Evolutionary conservation across 2,113 vertebrate genomes (phyloP).

Genomic region (Lucifuga dentata): DNA sequence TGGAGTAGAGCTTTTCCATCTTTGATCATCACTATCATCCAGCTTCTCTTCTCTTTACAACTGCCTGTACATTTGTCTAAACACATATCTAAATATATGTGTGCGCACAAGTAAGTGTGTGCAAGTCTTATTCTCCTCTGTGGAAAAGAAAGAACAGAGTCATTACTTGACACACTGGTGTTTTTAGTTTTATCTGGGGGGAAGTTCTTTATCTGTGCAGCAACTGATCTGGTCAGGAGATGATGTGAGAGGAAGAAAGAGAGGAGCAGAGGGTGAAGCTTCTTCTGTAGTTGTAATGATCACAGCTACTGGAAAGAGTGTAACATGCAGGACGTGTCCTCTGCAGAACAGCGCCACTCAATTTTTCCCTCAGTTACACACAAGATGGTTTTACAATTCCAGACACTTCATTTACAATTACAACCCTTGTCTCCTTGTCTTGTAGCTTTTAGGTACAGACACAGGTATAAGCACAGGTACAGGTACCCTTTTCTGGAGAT

Average conservation of each 20-base stretch:
- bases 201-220: conserved; percentile 69
- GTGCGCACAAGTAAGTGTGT: no score
- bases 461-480: no score
- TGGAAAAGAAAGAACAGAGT: conserved; percentile 11
- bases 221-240: conserved; percentile 32
- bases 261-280: conserved; percentile 44
- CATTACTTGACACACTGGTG: conserved; percentile 53
- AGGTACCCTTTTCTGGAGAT: no score
- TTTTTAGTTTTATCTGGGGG: conserved; percentile 57
- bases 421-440: no score
- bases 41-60: no score
- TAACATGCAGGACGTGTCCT: not conserved
- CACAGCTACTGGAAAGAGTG: conserved; percentile 23
- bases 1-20: no score
- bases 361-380: not conserved
- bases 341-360: not conserved
- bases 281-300: conserved; percentile 63
- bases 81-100: no score
- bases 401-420: no score
- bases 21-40: no score
- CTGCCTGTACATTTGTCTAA: no score
- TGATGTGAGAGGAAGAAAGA: conserved; percentile 55
- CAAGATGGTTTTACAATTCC: no score
- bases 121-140: not conserved
- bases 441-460: no score